phyloP scores from a whole-genome alignment of 2,797 vertebrate genomes.

The Gymnoscopelus braueri region DNA sequence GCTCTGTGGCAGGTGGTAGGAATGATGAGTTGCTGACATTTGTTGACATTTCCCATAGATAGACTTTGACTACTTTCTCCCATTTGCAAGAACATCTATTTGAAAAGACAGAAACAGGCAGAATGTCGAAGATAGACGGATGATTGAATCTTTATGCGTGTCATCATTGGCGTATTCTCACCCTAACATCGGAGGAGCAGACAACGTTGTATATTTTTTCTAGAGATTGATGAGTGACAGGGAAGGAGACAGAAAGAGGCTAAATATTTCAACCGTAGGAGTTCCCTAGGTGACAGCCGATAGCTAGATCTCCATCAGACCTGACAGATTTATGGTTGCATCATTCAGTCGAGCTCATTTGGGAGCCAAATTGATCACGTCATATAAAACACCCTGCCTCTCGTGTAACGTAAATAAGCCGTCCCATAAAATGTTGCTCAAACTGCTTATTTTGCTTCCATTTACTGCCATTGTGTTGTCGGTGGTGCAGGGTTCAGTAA shows the following conservation, averaged over 20 bases:
- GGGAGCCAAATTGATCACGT: not conserved
- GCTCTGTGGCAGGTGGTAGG: too few relatives aligned
- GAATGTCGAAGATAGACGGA: not conserved
- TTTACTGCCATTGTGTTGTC: too few relatives aligned
- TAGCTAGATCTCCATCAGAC: constrained; percentile 16
- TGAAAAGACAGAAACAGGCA: not conserved
- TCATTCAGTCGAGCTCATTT: constrained; percentile 16
- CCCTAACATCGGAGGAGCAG: constrained; percentile 11
- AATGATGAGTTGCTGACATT: too few relatives aligned
- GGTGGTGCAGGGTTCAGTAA: too few relatives aligned
- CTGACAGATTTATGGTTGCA: not conserved
- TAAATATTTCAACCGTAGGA: constrained; percentile 16
- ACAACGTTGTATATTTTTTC: constrained; percentile 1
- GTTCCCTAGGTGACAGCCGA: not conserved
- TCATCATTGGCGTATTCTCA: constrained; percentile 4
- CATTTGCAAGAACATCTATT: not conserved
- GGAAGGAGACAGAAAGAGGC: not conserved
- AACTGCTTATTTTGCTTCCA: too few relatives aligned
- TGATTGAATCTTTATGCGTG: not conserved
- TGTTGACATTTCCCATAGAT: too few relatives aligned
- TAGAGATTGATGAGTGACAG: constrained; percentile 18
- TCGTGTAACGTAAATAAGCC: not conserved
- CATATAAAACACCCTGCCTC: not conserved
- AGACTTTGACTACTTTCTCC: not conserved
- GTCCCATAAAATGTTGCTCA: not conserved